A percentile compares a stretch with the other conserved stretches of the same genome.
phyloP scores from a whole-genome alignment of 2,113 vertebrate species.

The Channa argus region DNA sequence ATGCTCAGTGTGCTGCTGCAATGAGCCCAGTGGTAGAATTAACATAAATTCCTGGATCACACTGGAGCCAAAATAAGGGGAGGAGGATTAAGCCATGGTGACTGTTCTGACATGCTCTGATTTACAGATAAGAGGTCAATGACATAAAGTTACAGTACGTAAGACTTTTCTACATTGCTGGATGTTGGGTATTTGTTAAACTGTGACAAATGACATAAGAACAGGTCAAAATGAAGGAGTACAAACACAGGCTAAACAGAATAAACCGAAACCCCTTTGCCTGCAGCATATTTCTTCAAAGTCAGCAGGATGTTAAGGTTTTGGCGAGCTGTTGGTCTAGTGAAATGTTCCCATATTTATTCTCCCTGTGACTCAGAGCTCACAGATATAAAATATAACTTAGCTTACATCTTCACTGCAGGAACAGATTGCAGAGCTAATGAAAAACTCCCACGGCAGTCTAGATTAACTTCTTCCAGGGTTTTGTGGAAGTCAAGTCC shows the following conservation, averaged over 20 bases:
- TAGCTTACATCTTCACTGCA: constrained; percentile 72
- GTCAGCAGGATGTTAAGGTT: constrained; percentile 25
- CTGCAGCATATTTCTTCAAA: constrained; percentile 30
- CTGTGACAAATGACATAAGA: not conserved
- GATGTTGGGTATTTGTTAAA: not conserved
- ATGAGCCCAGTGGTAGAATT: constrained; percentile 18
- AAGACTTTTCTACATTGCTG: not conserved
- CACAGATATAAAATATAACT: constrained; percentile 72
- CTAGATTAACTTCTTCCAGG: constrained; percentile 73
- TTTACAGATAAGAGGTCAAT: not conserved
- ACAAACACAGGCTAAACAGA: not conserved
- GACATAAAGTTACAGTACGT: not conserved
- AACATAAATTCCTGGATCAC: constrained; percentile 19
- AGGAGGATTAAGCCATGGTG: constrained; percentile 7
- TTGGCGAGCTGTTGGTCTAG: constrained; percentile 22
- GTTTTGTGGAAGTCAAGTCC: constrained; percentile 68
- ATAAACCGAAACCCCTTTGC: not conserved
- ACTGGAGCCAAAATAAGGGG: not conserved
- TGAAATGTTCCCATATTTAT: constrained; percentile 68
- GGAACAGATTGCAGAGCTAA: constrained; percentile 74
- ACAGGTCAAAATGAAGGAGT: not conserved
- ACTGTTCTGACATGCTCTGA: constrained; percentile 4
- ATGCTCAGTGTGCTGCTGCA: constrained; percentile 13
- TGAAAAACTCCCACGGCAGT: constrained; percentile 76
- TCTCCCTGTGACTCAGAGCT: constrained; percentile 52